Evolutionary conservation across 2,888 invertebrate genomes (phyloP), one percentile per base, ranked within the genome.

Genomic region (Andrena bicolor): DNA sequence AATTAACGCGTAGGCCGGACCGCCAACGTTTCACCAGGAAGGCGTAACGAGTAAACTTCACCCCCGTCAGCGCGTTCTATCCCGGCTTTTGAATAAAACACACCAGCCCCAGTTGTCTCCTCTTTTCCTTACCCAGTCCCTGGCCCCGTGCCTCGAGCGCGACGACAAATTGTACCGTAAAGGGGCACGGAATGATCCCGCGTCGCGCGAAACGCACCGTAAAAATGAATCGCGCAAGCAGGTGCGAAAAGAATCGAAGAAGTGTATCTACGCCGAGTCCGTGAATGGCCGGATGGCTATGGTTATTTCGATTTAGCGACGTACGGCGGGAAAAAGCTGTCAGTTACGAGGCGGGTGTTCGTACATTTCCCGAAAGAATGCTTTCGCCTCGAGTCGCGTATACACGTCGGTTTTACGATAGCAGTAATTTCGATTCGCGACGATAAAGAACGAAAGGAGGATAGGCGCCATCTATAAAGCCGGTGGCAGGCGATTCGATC

Each of bases 351-450:
- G 71, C 35, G 70, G 74, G 71, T 71, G 49, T 51, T 63, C 65
- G 78, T 78, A 64, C 53, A 20, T 26, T 63, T 58, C 28, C 58
- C 49, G 80, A 78, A 77, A 80, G 82, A 60, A 83, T 53, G 71
- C 51, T 70, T 63, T 35, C 63, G 63, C 48, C 64, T 23, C 53
- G 64, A 49, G 48, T 58, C 51, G 53, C 69, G 64, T 76, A 69
- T 74, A 76, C 75, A 73, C 83, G 84, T 60, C 51, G 66, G 72
- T 88, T 88, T 88, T 88, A 88, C 88, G 88, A 86, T 76, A 76
- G 79, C 80, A 82, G 86, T 88, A 88, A 88, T 85, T 86, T 88
- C 85, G 85, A 86, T 88, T 86, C 85, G 82, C 81, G 73, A 35
- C 78, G 75, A 79, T 82, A 81, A 86, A 82, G 80, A 80, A 72